Evolutionary conservation across 37 sponge, comb jelly and placozoan species (phyloP).

Genomic region (Petrosia ficiformis): DNA sequence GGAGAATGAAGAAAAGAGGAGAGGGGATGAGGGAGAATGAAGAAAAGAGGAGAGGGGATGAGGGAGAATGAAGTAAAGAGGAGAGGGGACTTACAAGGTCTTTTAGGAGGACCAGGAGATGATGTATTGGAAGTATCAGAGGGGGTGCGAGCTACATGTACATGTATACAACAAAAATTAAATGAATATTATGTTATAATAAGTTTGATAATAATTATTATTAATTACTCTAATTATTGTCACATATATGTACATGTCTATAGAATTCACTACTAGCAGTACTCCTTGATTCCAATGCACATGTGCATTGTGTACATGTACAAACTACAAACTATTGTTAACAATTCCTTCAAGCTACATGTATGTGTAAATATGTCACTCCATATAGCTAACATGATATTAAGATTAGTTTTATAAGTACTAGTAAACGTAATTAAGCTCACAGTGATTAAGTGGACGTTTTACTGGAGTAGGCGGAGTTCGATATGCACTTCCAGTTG

Average conservation of each 20-base stretch:
- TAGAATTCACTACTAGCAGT: too few species aligned
- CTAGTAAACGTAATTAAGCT: neutral
- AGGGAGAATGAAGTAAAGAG: neutral
- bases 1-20: neutral
- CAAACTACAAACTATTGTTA: too few species aligned
- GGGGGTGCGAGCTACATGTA: neutral
- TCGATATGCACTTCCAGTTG: neutral
- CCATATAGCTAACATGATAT: too few species aligned
- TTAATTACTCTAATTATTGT: too few species aligned
- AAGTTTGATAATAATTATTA: too few species aligned
- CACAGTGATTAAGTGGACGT: neutral
- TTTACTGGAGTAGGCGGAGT: neutral
- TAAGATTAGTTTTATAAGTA: too few species aligned
- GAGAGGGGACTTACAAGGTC: neutral
- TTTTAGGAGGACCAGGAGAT: constrained; percentile 1
- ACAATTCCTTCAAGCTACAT: too few species aligned
- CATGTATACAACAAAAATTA: neutral
- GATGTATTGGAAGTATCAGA: constrained; percentile 4
- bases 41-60: neutral
- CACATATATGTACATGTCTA: too few species aligned
- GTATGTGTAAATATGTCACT: too few species aligned
- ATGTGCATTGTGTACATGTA: too few species aligned
- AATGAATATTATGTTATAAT: too few species aligned
- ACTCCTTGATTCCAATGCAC: too few species aligned
- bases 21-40: neutral